Evolutionary conservation across 2,797 vertebrate species (phyloP).

Genomic region (Varecia variegata): DNA sequence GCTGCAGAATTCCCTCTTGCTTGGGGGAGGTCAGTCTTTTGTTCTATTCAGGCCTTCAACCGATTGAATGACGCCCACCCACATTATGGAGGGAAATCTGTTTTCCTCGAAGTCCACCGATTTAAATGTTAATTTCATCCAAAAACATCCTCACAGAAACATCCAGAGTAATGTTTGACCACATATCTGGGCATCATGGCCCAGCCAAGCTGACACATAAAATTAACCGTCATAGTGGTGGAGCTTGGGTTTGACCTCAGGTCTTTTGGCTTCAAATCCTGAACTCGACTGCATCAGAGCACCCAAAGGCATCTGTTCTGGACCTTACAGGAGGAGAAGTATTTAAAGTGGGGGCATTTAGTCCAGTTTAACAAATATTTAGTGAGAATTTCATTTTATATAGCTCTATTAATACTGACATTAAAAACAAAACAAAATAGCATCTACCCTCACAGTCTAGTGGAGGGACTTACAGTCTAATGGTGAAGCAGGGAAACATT

Average conservation of each 20-base stretch:
- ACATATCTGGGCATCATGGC: background rate
- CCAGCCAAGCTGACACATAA: background rate
- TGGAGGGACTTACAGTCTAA: background rate
- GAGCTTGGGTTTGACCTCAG: background rate
- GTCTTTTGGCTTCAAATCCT: background rate
- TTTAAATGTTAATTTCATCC: background rate
- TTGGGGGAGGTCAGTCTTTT: background rate
- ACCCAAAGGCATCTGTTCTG: background rate
- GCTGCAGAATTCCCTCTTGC: background rate
- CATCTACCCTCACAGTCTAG: background rate
- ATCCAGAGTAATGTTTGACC: background rate
- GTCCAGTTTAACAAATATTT: background rate
- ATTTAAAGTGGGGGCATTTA: background rate
- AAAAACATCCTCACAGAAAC: background rate
- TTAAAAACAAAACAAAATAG: background rate
- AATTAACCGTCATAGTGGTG: background rate
- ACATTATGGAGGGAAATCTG: background rate
- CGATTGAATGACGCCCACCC: background rate
- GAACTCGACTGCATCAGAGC: background rate
- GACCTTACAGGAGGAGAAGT: background rate
- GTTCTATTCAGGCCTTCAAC: background rate
- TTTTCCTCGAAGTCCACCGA: background rate
- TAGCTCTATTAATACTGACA: background rate
- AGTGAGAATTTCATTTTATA: background rate
- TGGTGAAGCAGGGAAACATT: background rate